phyloP scores from a whole-genome alignment of 1,140 invertebrate species.

The Gonatopus flavifemur region DNA sequence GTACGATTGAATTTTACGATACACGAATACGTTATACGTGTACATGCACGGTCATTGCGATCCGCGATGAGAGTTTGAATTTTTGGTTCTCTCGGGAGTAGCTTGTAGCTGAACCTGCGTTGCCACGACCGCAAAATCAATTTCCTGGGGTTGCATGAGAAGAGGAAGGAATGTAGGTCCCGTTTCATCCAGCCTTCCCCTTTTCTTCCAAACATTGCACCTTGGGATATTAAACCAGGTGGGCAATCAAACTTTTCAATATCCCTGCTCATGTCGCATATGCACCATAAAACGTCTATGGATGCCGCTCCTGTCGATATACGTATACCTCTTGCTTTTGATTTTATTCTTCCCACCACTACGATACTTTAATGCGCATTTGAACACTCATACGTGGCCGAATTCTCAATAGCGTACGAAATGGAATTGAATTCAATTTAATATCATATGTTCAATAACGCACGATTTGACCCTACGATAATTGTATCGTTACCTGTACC shows the following conservation, averaged over 20 bases:
- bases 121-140: constrained; percentile 31
- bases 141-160: constrained; percentile 17
- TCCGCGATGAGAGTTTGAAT: too few relatives aligned
- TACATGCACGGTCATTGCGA: too few relatives aligned
- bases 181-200: constrained; percentile 14
- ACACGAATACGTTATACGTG: too few relatives aligned
- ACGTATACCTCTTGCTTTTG: neutral
- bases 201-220: constrained; percentile 10
- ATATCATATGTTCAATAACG: constrained; percentile 20
- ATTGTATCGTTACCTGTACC: too few relatives aligned
- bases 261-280: constrained; percentile 29
- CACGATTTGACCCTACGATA: constrained; percentile 19
- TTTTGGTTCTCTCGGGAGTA: too few relatives aligned
- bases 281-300: constrained; percentile 22
- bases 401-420: neutral
- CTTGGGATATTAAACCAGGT: constrained; percentile 27
- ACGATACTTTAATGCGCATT: constrained; percentile 1
- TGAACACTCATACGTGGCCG: neutral
- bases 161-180: constrained; percentile 2
- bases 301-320: neutral
- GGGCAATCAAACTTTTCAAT: constrained; percentile 36
- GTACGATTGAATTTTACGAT: too few relatives aligned
- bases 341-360: neutral
- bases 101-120: too few relatives aligned
- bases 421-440: constrained; percentile 23